Evolutionary conservation across 2,888 invertebrate genomes (phyloP).

Genomic region (Sphaerophoria rueppellii): DNA sequence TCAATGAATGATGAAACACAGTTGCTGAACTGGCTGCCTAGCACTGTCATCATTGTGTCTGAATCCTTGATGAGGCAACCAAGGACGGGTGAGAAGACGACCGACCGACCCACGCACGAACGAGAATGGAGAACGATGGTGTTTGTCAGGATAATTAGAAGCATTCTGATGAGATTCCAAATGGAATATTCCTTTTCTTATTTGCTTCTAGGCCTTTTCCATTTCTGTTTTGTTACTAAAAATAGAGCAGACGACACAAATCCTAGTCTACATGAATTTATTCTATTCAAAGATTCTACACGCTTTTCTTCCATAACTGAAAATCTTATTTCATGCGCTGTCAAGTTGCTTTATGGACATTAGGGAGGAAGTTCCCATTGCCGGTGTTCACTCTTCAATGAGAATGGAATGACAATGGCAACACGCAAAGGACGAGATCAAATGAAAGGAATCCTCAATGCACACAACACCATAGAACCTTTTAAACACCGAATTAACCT

Average conservation of each 20-base stretch:
- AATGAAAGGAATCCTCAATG: slow-evolving; percentile 32
- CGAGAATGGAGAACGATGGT: background rate
- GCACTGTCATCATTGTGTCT: slow-evolving; percentile 33
- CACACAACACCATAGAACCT: background rate
- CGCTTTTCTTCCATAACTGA: slow-evolving; percentile 25
- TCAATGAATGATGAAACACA: slow-evolving; percentile 9
- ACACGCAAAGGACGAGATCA: slow-evolving; percentile 29
- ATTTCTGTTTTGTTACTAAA: slow-evolving; percentile 2
- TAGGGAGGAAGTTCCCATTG: slow-evolving; percentile 32
- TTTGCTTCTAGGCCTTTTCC: slow-evolving; percentile 2
- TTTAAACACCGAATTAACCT: slow-evolving; percentile 59
- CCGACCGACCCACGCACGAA: slow-evolving; percentile 8
- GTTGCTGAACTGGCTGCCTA: background rate
- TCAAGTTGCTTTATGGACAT: slow-evolving; percentile 1
- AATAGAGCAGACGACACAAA: slow-evolving; percentile 52
- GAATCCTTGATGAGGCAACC: background rate
- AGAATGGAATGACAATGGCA: background rate
- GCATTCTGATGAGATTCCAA: slow-evolving; percentile 35
- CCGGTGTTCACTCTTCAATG: background rate
- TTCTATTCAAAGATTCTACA: slow-evolving; percentile 34
- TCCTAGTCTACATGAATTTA: background rate
- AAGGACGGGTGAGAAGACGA: slow-evolving; percentile 20
- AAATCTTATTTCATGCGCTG: slow-evolving; percentile 34
- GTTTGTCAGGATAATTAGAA: slow-evolving; percentile 55
- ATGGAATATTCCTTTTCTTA: slow-evolving; percentile 37